Base-by-base conservation (phyloP, 2,113 vertebrate genomes). In the Myocastor coypus region DNA sequence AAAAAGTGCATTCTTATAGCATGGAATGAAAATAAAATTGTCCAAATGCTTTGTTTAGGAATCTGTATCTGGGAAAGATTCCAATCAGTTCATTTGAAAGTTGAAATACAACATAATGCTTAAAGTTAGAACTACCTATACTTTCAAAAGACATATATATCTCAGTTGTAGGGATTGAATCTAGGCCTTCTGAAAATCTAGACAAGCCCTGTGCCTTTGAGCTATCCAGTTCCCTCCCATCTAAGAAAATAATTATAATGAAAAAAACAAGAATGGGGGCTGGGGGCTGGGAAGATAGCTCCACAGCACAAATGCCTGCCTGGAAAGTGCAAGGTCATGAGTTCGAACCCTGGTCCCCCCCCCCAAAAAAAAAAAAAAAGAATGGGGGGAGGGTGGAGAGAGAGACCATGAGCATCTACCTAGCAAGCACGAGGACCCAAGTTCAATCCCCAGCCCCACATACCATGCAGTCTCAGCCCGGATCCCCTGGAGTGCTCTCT, bases 21-120 rank as follows among this genome's bases (percentile, higher is more conserved):
- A 66, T 17, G 5, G 9, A 34, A 83, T 26, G 11, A 69, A 61
- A 37, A 17, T n/a, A 69, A 69, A 42, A 37, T 20, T 57, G 20
- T 59, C 14, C 20, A 7, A n/a, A 10, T 83, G 28, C 61, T 94
- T 42, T 83, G 7, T 64, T 91, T 63, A 77, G n/a, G 22, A 26
- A 63, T 63, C 61, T 63, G 61, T 63, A 63, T 63, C 61, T 63
- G 22, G 57, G 37, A 83, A 96, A 73, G 16, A 77, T 30, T 34
- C 24, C 50, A 91, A 34, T 55, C 40, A 94, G n/a, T 73, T 89
- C 50, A 94, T 28, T 28, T 64, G 46, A 19, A 93, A 87, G 52
- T 89, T 86, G 66, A 86, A 50, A 68, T 87, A 81, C 40, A 85
- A 81, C 88, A 86, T 63, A 69, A 32, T 20, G 8, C 26, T 46